Base-by-base conservation (phyloP, 2,888 invertebrate species). In the Ellobium chinense region DNA sequence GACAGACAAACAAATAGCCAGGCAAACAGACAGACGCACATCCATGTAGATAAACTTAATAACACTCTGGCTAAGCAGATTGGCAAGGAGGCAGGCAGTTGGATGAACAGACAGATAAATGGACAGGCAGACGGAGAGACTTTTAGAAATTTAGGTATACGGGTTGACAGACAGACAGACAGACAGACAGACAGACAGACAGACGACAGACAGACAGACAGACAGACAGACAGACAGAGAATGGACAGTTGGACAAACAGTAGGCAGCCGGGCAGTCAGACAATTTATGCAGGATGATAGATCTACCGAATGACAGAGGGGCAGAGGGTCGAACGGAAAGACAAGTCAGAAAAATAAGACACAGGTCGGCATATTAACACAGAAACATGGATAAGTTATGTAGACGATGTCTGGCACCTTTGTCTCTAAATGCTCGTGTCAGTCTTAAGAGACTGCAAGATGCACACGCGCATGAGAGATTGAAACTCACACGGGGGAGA, bases 1-100 rank as follows among this genome's bases (percentile, higher is more conserved):
- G 27, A 78, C 58, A 63, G n/a, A 70, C 46, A 78, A n/a, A 69
- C n/a, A 70, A 7, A 78, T 46, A 78, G 54, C 70, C 46, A 70
- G 39, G 70, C n/a, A 75, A 63, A 62, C 31, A 75, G 54, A 76
- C 39, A 76, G 12, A 65, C 18, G 66, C 9, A 56, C 27, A 73
- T 24, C 31, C 24, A 60, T 1, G 36, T 3, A 74, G 18, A 60
- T 39, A 60, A 37, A 63, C n/a, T n/a, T n/a, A n/a, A n/a, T n/a
- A n/a, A n/a, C n/a, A n/a, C n/a, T n/a, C n/a, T n/a, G n/a, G n/a
- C n/a, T n/a, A n/a, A n/a, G 18, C 46, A 46, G n/a, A 60, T n/a
- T 14, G 60, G n/a, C 60, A 60, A 7, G n/a, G 5, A 60, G 65
- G n/a, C 27, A 60, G n/a, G n/a, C 21, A 60, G n/a, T 7, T 7